A percentile compares a stretch with the other conserved stretches of the same genome.
Conservation (phyloP, 2,113 vertebrate species). For the Alethe diademata region DNA sequence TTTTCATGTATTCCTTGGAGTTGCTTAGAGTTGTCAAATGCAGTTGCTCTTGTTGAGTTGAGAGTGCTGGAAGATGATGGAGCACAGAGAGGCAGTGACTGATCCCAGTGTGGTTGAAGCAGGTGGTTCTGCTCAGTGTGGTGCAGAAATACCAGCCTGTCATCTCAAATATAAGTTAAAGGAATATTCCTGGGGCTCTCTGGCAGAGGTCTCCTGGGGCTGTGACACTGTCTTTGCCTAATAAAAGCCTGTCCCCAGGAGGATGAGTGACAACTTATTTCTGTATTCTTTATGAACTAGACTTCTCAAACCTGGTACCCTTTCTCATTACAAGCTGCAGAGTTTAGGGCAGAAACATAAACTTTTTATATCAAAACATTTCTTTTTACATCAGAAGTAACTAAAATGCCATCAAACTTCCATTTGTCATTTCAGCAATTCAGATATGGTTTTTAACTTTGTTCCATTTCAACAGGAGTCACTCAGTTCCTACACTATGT, state of each 20-base stretch:
- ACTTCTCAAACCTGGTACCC: neutral
- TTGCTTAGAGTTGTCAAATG: neutral
- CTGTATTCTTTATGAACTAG: neutral
- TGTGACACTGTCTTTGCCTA: neutral
- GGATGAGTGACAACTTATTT: conserved; percentile 19
- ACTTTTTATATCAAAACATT: neutral
- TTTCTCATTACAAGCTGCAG: neutral
- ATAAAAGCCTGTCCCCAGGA: neutral
- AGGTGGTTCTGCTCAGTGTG: neutral
- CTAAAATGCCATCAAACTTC: neutral
- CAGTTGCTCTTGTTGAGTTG: neutral
- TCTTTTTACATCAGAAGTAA: neutral
- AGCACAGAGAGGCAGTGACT: neutral
- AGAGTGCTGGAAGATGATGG: neutral
- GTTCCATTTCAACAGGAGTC: neutral
- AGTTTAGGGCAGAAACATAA: neutral
- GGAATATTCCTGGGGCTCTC: neutral
- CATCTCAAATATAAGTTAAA: conserved; percentile 33
- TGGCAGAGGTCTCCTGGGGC: neutral
- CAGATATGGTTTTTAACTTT: neutral
- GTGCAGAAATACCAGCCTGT: conserved; percentile 10
- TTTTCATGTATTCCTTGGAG: neutral
- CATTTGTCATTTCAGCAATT: neutral
- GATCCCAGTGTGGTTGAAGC: neutral
- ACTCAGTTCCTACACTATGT: neutral